Percentiles rank a stretch among this genome's conserved stretches.
These are phyloP conservation scores for Netelia fuscicornis DNA, from an alignment of 2,888 invertebrate genomes.

Conservation along the genomic window DNA sequence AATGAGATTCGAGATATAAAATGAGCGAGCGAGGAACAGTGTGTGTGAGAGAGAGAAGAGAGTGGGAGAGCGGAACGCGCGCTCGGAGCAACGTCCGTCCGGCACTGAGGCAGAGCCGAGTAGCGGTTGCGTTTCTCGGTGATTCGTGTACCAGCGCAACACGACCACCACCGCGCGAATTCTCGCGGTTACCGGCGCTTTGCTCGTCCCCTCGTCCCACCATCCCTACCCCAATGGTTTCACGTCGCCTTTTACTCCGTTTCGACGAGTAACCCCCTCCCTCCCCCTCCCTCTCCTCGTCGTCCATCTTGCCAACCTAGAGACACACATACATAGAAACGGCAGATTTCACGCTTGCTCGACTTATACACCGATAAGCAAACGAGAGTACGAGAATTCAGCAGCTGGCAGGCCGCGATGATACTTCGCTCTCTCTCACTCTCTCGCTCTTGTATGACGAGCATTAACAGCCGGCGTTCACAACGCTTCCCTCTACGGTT, in stretches of 20 bases:
- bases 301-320: neutral
- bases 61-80: constrained; percentile 48
- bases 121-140: constrained; percentile 50
- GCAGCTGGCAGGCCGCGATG: constrained; percentile 47
- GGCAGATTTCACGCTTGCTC: neutral
- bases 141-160: constrained; percentile 31
- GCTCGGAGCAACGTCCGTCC: constrained; percentile 59
- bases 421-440: neutral
- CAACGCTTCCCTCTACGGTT: constrained; percentile 43
- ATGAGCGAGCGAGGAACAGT: too few relatives aligned
- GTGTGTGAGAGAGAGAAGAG: too few relatives aligned
- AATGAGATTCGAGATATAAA: too few relatives aligned
- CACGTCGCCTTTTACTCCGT: too few relatives aligned
- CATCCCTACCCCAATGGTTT: too few relatives aligned
- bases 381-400: constrained; percentile 12
- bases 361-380: neutral
- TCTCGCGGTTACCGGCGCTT: constrained; percentile 40
- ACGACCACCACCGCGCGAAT: constrained; percentile 49
- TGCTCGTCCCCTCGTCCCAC: neutral
- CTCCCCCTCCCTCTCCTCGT: neutral
- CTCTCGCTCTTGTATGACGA: constrained; percentile 1
- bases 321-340: neutral
- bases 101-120: constrained; percentile 50
- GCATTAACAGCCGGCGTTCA: constrained; percentile 52
- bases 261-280: neutral